These are phyloP conservation scores for Aethina tumida DNA, from an alignment of 1,140 invertebrate species.

Conservation along the genomic window DNA sequence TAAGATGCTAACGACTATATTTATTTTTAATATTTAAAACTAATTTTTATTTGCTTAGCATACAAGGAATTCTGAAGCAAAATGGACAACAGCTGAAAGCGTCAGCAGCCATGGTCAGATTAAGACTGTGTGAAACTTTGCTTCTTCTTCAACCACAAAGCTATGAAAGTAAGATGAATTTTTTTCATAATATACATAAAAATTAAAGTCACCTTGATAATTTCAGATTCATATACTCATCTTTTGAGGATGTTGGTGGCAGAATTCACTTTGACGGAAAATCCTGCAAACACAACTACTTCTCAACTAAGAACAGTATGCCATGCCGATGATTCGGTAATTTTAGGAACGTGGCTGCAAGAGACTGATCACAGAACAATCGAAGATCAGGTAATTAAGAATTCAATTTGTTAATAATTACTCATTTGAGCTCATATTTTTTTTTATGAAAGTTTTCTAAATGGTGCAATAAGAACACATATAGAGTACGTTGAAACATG, in stretches of 20 bases:
- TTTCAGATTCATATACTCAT: constrained; percentile 66
- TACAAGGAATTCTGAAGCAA: constrained; percentile 77
- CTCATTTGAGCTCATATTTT: too few relatives aligned
- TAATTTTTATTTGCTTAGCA: constrained; percentile 41
- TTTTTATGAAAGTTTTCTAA: too few relatives aligned
- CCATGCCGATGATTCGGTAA: constrained; percentile 82
- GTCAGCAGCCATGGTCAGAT: constrained; percentile 81
- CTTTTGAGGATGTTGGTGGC: constrained; percentile 89
- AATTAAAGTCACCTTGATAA: constrained; percentile 3
- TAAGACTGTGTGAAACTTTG: constrained; percentile 85
- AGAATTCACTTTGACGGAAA: constrained; percentile 93
- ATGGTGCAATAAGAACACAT: too few relatives aligned
- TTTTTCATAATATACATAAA: background rate
- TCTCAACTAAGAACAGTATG: constrained; percentile 78
- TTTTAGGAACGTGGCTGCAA: constrained; percentile 80
- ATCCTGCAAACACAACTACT: constrained; percentile 88
- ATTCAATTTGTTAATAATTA: too few relatives aligned
- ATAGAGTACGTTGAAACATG: too few relatives aligned
- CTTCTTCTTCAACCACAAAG: constrained; percentile 71
- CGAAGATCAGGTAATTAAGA: constrained; percentile 92
- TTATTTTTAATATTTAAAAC: constrained; percentile 5
- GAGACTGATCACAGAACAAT: constrained; percentile 94
- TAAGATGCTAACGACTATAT: constrained; percentile 40
- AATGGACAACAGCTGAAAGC: constrained; percentile 92
- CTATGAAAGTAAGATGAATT: constrained; percentile 60